Evolutionary conservation across 1,140 invertebrate species (phyloP).

Genomic region (Semibalanus balanoides): DNA sequence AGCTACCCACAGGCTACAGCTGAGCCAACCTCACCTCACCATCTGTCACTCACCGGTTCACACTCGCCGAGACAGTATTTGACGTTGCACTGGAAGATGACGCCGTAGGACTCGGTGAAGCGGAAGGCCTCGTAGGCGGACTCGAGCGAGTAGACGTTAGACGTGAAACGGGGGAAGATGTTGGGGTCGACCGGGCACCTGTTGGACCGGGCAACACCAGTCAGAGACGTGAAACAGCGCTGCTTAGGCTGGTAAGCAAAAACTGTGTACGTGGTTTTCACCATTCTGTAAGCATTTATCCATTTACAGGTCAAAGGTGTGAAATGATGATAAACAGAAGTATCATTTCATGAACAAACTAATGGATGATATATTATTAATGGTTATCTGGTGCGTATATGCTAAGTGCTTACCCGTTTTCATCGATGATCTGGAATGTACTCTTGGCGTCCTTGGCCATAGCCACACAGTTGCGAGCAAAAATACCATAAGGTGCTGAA

Average conservation of each 20-base stretch:
- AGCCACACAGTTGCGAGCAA: constrained; percentile 84
- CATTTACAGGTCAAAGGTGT: too few species aligned
- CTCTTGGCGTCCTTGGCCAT: constrained; percentile 94
- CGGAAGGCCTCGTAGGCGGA: constrained; percentile 87
- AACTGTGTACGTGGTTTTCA: too few species aligned
- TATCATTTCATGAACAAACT: too few species aligned
- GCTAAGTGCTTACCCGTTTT: constrained; percentile 76
- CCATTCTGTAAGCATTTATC: too few species aligned
- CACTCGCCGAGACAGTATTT: constrained; percentile 90
- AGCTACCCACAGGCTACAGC: too few species aligned
- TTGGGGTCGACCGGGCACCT: constrained; percentile 82
- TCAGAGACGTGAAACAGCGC: too few species aligned
- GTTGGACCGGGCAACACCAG: too few species aligned
- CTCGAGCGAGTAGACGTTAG: constrained; percentile 70
- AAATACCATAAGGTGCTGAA: constrained; percentile 86
- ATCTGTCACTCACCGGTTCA: constrained; percentile 54
- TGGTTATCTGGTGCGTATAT: too few species aligned
- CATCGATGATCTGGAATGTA: constrained; percentile 89
- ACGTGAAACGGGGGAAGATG: constrained; percentile 80
- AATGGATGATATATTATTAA: too few species aligned
- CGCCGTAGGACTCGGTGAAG: constrained; percentile 89
- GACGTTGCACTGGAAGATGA: constrained; percentile 94
- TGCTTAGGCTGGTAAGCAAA: too few species aligned
- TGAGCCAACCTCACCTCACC: too few species aligned
- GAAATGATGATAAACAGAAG: too few species aligned